Base-by-base conservation (phyloP, 2,888 invertebrate genomes). In the Acrobasis consociella region DNA sequence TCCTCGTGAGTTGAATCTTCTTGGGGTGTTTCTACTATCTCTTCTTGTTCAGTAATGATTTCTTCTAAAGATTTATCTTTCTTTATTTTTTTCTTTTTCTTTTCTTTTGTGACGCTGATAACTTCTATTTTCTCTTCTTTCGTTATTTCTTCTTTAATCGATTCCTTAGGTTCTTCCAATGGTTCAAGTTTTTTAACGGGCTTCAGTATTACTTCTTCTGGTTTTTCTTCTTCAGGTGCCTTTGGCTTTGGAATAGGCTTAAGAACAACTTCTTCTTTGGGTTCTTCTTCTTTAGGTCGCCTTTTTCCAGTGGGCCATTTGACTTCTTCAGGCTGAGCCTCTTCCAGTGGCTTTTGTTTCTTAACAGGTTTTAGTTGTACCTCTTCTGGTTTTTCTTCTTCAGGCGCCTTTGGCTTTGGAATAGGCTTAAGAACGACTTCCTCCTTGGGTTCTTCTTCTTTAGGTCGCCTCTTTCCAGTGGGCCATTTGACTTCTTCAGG, bases 341-440 rank as follows among this genome's bases (percentile, higher is more conserved):
- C 74, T 62, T 67, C 73, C 66, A 80, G 78, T 17, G 77, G 78
- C 59, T 74, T 68, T 5, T 65, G 68, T 68, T 64, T 64, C 62
- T 64, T 76, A 62, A 81, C 70, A 15, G 73, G 70, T 63, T 78
- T 78, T n/a, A 72, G 53, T 37, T 71, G 62, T 5, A 67, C 64
- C 51, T 74, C 78, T 79, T 84, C 74, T 67, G 72, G 81, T 77
- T 60, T 77, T 72, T 60, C 65, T 87, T 76, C 66, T 55, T 71
- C 68, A 1, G 59, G 63, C 75, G 69, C 70, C 52, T 77, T 77
- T 49, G 75, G 69, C 62, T 83, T 68, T 0, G 76, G 65, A 63
- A 83, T 67, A 0, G 89, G 86, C 66, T 81, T 80, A n/a, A 86
- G 67, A 37, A 78, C 72, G 0, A 86, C 78, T 22, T 83, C 81